Percentiles rank a stretch among this genome's conserved stretches.
Conservation (phyloP, 2,113 vertebrate genomes). For the Hippocampus barbouri region DNA sequence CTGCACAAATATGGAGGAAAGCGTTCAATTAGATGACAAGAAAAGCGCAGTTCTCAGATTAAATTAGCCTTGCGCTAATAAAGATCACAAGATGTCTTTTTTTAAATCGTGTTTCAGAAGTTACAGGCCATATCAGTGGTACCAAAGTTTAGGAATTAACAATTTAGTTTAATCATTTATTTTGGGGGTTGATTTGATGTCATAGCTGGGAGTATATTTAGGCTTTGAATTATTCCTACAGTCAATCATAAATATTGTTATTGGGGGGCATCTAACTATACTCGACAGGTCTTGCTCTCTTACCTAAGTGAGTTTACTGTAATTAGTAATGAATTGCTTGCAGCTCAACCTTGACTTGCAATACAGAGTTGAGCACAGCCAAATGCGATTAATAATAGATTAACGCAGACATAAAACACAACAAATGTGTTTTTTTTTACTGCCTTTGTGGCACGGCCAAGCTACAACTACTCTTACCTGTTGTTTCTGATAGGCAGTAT, state of each 20-base stretch:
- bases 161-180: too few species aligned
- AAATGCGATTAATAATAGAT: background rate
- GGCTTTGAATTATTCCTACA: background rate
- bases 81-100: too few species aligned
- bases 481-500: slow-evolving; percentile 99
- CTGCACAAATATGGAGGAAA: slow-evolving; percentile 63
- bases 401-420: background rate
- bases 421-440: too few species aligned
- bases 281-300: background rate
- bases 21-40: slow-evolving; percentile 7
- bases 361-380: background rate
- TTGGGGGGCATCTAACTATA: background rate
- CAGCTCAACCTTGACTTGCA: background rate
- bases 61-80: too few species aligned
- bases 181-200: too few species aligned
- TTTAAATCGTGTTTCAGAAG: too few species aligned
- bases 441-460: background rate
- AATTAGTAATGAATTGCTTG: background rate
- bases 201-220: background rate
- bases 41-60: too few species aligned
- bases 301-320: background rate
- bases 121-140: too few species aligned
- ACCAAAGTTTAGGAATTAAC: too few species aligned
- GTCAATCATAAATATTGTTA: too few species aligned
- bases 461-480: slow-evolving; percentile 77